These are phyloP conservation scores for Neogale vison DNA, from an alignment of 2,113 vertebrate species.

Conservation along the genomic window DNA sequence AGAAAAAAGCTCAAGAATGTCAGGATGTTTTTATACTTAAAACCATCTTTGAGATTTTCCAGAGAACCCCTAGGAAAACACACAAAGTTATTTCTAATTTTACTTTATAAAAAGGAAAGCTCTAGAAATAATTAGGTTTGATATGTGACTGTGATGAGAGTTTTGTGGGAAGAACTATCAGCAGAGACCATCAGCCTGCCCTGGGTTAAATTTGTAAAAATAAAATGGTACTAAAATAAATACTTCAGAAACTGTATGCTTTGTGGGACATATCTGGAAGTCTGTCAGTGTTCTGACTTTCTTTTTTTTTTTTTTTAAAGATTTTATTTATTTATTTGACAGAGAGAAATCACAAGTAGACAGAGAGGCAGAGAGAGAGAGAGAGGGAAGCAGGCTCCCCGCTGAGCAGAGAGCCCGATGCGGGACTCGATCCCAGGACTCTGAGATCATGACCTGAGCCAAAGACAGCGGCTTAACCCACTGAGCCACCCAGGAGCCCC, in stretches of 20 bases:
- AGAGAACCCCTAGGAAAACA: background rate
- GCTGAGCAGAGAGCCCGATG: too few relatives aligned
- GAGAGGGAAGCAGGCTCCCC: too few relatives aligned
- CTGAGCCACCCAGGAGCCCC: too few relatives aligned
- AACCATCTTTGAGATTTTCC: constrained; percentile 21
- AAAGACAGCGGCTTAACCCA: too few relatives aligned
- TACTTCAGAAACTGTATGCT: background rate
- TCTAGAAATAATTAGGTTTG: constrained; percentile 62
- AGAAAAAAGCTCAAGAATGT: background rate
- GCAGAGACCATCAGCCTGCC: background rate
- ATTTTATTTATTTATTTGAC: too few relatives aligned
- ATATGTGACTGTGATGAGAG: background rate
- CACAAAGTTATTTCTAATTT: constrained; percentile 34
- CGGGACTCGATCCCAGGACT: too few relatives aligned
- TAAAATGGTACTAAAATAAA: constrained; percentile 14
- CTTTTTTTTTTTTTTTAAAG: too few relatives aligned
- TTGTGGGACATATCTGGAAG: constrained; percentile 15
- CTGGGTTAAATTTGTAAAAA: constrained; percentile 47
- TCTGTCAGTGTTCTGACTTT: constrained; percentile 21
- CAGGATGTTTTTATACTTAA: background rate
- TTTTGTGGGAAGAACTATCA: constrained; percentile 24
- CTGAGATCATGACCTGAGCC: too few relatives aligned
- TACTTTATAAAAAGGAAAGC: constrained; percentile 41
- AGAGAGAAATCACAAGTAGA: too few relatives aligned
- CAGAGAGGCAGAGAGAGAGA: too few relatives aligned